Conservation (phyloP, 2,888 invertebrate genomes). For the Drosophila austrosaltans region DNA sequence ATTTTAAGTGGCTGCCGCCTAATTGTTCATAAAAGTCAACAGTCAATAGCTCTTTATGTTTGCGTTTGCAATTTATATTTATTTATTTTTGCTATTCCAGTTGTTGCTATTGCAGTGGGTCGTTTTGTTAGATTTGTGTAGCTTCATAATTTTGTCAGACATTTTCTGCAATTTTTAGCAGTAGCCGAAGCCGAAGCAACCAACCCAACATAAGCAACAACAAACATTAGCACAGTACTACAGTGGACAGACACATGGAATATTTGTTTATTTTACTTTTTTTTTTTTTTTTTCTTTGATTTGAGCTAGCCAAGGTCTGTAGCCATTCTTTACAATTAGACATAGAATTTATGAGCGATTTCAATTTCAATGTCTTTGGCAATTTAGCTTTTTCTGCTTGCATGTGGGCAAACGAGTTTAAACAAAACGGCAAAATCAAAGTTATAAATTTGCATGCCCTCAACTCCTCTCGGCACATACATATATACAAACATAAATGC, state of each 20-base stretch:
- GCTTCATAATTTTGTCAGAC: slow-evolving; percentile 71
- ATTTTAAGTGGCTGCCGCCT: slow-evolving; percentile 75
- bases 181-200: slow-evolving; percentile 5
- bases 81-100: slow-evolving; percentile 57
- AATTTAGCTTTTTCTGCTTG: slow-evolving; percentile 31
- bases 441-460: slow-evolving; percentile 22
- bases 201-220: slow-evolving; percentile 17
- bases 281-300: slow-evolving; percentile 26
- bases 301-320: slow-evolving; percentile 68
- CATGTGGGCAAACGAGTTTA: slow-evolving; percentile 60
- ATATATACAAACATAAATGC: too few relatives aligned
- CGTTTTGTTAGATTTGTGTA: slow-evolving; percentile 58
- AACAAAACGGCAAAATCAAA: slow-evolving; percentile 37
- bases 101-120: slow-evolving; percentile 25
- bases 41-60: slow-evolving; percentile 78
- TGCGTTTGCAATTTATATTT: slow-evolving; percentile 77
- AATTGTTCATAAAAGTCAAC: slow-evolving; percentile 76
- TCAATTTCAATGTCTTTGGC: slow-evolving; percentile 61
- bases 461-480: neutral
- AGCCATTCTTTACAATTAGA: slow-evolving; percentile 73
- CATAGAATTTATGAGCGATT: slow-evolving; percentile 76
- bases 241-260: slow-evolving; percentile 22
- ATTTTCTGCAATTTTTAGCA: slow-evolving; percentile 46
- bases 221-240: slow-evolving; percentile 11
- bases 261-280: neutral